phyloP scores from a whole-genome alignment of 2,113 vertebrate genomes.

The Ondatra zibethicus region DNA sequence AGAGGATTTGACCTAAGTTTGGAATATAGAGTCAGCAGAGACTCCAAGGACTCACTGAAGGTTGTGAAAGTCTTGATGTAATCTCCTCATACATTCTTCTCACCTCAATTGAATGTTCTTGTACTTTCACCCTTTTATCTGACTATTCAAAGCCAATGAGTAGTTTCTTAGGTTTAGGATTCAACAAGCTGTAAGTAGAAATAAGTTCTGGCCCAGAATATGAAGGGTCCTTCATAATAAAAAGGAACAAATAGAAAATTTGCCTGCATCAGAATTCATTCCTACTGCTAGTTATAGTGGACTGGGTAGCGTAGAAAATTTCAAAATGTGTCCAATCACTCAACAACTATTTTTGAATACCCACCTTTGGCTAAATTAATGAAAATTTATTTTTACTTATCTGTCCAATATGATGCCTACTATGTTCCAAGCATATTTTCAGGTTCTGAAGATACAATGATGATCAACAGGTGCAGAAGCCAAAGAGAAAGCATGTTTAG shows the following conservation, averaged over 20 bases:
- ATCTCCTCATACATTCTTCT: not conserved
- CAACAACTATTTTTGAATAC: not conserved
- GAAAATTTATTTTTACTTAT: not conserved
- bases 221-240: not conserved
- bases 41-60: accelerated
- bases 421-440: not conserved
- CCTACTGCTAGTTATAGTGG: not conserved
- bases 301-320: not conserved
- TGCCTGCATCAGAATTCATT: not conserved
- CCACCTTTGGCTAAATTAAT: not conserved
- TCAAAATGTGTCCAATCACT: not conserved
- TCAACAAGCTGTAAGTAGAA: not conserved
- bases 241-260: not conserved
- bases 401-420: not conserved
- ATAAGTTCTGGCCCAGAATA: not conserved
- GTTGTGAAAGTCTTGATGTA: not conserved
- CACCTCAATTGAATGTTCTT: not conserved
- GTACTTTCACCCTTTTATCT: not conserved
- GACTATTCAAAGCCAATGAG: not conserved
- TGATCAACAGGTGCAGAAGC: not conserved
- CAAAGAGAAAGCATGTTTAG: not conserved
- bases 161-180: not conserved
- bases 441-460: not conserved
- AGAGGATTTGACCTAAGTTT: not conserved
- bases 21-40: not conserved